Base-by-base conservation (phyloP, 2,797 vertebrate genomes). In the Poecilia velifera region DNA sequence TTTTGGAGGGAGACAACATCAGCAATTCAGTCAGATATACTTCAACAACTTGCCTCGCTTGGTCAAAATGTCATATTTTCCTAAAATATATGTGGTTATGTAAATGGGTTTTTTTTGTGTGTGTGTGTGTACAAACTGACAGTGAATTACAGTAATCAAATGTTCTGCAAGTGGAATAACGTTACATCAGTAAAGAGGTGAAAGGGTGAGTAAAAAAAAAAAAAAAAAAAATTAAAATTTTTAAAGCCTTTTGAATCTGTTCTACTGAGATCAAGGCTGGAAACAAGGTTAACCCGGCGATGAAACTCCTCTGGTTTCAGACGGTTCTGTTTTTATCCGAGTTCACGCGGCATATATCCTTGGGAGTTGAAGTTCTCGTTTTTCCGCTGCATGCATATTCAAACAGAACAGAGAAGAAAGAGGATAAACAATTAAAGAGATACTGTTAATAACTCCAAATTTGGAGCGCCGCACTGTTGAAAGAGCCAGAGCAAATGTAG, bases 381-480 rank as follows among this genome's bases (percentile, higher is more conserved):
- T 70, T 94, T 94, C 90, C 88, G 90, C 55, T 76, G 92, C 87
- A 91, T 93, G 90, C 89, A 92, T 95, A 94, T 93, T 93, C 88
- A 93, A 91, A 89, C 57, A 77, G 87, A 88, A 73, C 1, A 9
- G 73, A 74, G 83, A 87, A 83, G 81, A 89, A 91, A 87, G 80
- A 86, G 84, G 74, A 86, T 92, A 94, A 94, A 94, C 91, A 93
- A 91, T 93, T 89, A 92, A 91, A 91, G 86, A 87, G 85, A 92
- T 72, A 79, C 82, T 76, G 49, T 74, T 71, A 14, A 5, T 71
- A 66, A 76, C 74, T 79, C 71, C 49, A 73, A 87, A 91, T 90
- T 64, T 87, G 84, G 88, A 92, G 82, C 84, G 83, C 74, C 79
- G 74, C 51, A 31, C 78, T 86, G 81, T 78, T 84, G 72, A 84